These are phyloP conservation scores for Stenotaenia linearis DNA, from an alignment of 2,888 invertebrate genomes.

Conservation along the genomic window DNA sequence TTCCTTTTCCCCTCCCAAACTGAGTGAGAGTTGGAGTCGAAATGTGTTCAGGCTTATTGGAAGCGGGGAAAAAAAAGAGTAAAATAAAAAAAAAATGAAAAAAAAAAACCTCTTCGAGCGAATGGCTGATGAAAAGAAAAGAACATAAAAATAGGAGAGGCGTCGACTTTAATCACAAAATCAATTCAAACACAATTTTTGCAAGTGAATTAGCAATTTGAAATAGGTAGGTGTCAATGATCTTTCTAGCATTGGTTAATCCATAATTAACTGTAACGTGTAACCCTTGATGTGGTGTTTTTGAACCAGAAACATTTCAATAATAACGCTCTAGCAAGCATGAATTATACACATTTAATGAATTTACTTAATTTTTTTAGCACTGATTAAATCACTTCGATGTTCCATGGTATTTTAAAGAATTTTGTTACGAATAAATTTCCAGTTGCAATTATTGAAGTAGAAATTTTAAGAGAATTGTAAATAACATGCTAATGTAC, in stretches of 20 bases:
- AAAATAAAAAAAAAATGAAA: background rate
- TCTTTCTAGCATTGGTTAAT: background rate
- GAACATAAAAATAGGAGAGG: constrained; percentile 30
- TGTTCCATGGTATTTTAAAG: too few species aligned
- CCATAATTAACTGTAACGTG: background rate
- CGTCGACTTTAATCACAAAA: background rate
- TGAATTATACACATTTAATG: background rate
- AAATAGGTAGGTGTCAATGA: background rate
- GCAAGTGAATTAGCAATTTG: background rate
- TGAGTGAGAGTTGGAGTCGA: background rate
- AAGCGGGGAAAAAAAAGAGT: background rate
- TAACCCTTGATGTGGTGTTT: background rate
- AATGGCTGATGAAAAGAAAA: constrained; percentile 24
- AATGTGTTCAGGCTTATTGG: background rate
- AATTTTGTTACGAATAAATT: too few species aligned
- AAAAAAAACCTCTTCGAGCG: background rate
- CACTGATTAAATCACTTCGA: too few species aligned
- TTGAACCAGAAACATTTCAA: background rate
- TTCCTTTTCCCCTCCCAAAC: background rate
- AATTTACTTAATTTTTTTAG: too few species aligned
- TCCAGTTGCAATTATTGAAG: too few species aligned
- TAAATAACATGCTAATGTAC: too few species aligned
- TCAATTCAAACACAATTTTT: background rate
- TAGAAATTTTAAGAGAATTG: too few species aligned
- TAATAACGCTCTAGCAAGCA: background rate